Percentiles rank a stretch among this genome's conserved stretches.
Conservation (phyloP, 2,888 invertebrate species). For the Megastigmus dorsalis region DNA sequence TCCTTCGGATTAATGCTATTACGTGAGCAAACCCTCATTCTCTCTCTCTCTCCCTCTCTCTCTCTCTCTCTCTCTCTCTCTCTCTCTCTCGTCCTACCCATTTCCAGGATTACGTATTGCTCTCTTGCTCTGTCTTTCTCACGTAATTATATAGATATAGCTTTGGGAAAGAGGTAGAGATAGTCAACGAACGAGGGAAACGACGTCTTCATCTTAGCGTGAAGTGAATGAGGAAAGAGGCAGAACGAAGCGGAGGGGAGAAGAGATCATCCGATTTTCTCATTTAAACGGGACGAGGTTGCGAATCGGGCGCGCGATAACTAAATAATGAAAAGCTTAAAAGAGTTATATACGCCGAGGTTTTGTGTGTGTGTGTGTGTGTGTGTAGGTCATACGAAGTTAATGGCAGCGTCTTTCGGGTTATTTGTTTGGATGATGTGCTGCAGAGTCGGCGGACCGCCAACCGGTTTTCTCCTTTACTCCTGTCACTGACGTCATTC, state of each 20-base stretch:
- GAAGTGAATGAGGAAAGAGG: too few relatives aligned
- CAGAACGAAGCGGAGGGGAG: not conserved
- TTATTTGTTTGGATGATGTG: too few relatives aligned
- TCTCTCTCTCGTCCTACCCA: not conserved
- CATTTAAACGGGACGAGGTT: not conserved
- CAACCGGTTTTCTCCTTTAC: constrained; percentile 22
- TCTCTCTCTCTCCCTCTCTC: too few relatives aligned
- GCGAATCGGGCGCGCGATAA: not conserved
- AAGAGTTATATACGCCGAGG: too few relatives aligned
- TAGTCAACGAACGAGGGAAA: not conserved
- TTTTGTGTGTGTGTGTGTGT: too few relatives aligned
- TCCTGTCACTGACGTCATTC: constrained; percentile 11
- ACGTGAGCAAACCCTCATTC: constrained; percentile 52
- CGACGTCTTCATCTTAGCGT: constrained; percentile 29
- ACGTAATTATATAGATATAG: not conserved
- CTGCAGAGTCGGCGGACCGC: too few relatives aligned
- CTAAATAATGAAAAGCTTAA: not conserved
- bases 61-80: not conserved
- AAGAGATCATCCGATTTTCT: not conserved
- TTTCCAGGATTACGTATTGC: constrained; percentile 37
- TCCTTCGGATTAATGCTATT: constrained; percentile 64
- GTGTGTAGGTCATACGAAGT: too few relatives aligned
- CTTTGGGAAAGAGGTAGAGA: too few relatives aligned
- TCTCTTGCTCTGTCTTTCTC: too few relatives aligned
- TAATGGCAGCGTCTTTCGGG: too few relatives aligned